A percentile compares a stretch with the other conserved stretches of the same genome.
phyloP scores from a whole-genome alignment of 2,888 invertebrate genomes.

The Anthrax anthrax region DNA sequence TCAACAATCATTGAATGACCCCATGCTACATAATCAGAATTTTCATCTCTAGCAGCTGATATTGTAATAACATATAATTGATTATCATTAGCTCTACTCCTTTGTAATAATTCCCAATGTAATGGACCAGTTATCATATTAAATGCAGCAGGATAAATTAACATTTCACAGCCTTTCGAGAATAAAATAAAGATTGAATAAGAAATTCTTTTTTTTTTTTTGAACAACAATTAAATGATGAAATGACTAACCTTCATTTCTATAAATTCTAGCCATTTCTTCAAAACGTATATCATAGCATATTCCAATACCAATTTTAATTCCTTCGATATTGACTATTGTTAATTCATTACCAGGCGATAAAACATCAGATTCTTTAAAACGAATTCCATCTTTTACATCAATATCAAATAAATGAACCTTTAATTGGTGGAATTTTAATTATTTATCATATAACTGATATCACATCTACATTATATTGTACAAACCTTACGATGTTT shows the following conservation, averaged over 20 bases:
- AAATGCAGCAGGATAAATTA: constrained; percentile 90
- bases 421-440: too few relatives aligned
- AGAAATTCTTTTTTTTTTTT: background rate
- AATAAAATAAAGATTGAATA: constrained; percentile 5
- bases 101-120: constrained; percentile 80
- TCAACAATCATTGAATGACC: constrained; percentile 73
- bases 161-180: constrained; percentile 56
- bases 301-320: constrained; percentile 77
- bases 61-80: constrained; percentile 77
- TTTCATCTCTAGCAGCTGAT: constrained; percentile 63
- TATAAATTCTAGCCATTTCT: constrained; percentile 67
- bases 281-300: constrained; percentile 91
- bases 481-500: constrained; percentile 64
- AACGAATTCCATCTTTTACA: constrained; percentile 81
- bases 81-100: constrained; percentile 73
- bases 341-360: constrained; percentile 60
- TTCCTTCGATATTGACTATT: constrained; percentile 52
- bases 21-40: constrained; percentile 72
- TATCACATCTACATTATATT: background rate
- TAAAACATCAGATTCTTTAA: constrained; percentile 80
- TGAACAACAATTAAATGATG: too few relatives aligned
- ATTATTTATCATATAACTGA: background rate
- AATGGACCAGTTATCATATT: constrained; percentile 91
- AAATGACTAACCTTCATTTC: constrained; percentile 36
- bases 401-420: constrained; percentile 93